Base-by-base conservation (phyloP, 2,888 invertebrate species). In the Heterodera filipjevi region DNA sequence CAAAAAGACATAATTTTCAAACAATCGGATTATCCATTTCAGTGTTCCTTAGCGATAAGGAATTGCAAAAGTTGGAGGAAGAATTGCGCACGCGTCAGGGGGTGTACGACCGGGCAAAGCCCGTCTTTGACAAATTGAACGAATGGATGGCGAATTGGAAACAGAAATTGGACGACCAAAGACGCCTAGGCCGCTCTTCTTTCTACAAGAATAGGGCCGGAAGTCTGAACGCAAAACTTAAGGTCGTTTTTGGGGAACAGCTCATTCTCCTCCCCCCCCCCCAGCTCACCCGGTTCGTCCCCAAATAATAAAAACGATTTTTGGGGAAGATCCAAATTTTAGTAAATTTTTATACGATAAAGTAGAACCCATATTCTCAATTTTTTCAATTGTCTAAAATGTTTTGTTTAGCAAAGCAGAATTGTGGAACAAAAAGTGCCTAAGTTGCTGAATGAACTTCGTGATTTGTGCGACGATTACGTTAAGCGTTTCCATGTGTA, bases 131-230 rank as follows among this genome's bases (percentile, higher is more conserved):
- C 39, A 59, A 76, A 44, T 30, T 78, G 30, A 66, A 33, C 30
- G 78, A 78, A 64, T 78, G 78, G 78, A 77, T 78, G 77, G 53
- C 33, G 12, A 46, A 27, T 8, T 78, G 78, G 78, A 73, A 77
- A 30, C 74, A 78, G 53, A 78, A 78, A 32, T 77, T 78, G 32
- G 75, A 66, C 35, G 32, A 39, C 14, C 77, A 78, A 32, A 32
- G 74, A 3, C 59, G 75, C n/a, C 77, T 75, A 10, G 77, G 78
- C 22, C 72, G 78, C 3, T 77, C 78, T 2, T 78, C 78, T 10
- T 78, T 78, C 30, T 78, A 78, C 53, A 78, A 66, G 33, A 78
- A 78, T 27, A 49, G 78, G 19, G 78, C 49, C 2, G 78, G 78
- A n/a, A 44, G 35, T 35, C 46, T 78, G 27, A 46, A 59, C 46